Evolutionary conservation across 1,140 invertebrate genomes (phyloP).

Genomic region (Pogonomyrmex californicus): DNA sequence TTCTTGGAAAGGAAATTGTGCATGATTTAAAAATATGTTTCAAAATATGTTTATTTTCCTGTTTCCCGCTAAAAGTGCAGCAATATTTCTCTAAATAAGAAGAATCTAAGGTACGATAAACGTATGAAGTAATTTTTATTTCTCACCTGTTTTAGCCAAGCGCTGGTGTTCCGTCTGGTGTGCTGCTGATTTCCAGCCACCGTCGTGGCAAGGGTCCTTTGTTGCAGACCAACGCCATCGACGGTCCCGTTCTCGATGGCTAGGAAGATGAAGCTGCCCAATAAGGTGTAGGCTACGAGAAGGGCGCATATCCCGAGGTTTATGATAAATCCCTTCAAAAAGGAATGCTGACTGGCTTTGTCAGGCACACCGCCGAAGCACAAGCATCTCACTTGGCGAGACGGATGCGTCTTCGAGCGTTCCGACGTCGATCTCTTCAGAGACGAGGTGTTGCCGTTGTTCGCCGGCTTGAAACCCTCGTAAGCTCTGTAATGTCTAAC

Average conservation of each 20-base stretch:
- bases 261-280: conserved; percentile 97
- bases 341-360: conserved; percentile 89
- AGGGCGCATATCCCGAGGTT: conserved; percentile 96
- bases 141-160: conserved; percentile 84
- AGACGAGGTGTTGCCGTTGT: conserved; percentile 86
- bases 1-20: conserved; percentile 13
- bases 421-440: conserved; percentile 82
- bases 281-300: conserved; percentile 95
- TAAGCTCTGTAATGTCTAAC: conserved; percentile 84
- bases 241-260: conserved; percentile 93
- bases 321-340: conserved; percentile 92
- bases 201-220: conserved; percentile 89
- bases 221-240: conserved; percentile 87
- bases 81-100: not conserved
- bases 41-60: not conserved
- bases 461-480: conserved; percentile 85
- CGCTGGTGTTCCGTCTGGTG: conserved; percentile 85
- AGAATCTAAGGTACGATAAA: not conserved
- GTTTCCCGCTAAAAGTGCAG: not conserved
- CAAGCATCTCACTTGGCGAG: conserved; percentile 88
- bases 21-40: conserved; percentile 3
- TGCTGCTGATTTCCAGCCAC: conserved; percentile 86
- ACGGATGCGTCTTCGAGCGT: conserved; percentile 70
- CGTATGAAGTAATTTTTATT: not conserved
- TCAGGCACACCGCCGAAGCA: conserved; percentile 89